A percentile compares a stretch with the other conserved stretches of the same genome.
Conservation (phyloP, 2,797 vertebrate species). For the Danio aesculapii region DNA sequence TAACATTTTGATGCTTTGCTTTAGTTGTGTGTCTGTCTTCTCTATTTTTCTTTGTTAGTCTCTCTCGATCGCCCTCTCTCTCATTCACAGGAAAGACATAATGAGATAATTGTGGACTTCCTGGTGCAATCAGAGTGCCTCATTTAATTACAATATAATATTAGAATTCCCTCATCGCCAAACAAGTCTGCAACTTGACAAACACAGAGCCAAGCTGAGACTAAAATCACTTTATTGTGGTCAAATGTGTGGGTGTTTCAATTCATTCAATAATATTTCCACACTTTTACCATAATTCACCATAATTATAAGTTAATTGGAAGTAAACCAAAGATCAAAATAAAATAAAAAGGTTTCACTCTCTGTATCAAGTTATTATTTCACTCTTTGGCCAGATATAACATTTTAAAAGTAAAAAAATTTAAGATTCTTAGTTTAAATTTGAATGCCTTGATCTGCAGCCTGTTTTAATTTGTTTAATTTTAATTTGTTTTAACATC, state of each 20-base stretch:
- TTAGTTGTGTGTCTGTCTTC: constrained; percentile 2
- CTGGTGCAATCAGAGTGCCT: constrained; percentile 3
- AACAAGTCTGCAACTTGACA: constrained; percentile 64
- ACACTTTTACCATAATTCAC: not conserved
- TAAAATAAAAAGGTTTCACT: too few species aligned
- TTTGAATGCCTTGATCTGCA: not conserved
- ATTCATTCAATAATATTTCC: not conserved
- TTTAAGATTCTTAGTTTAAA: not conserved
- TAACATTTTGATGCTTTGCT: constrained; percentile 29
- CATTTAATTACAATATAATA: constrained; percentile 20
- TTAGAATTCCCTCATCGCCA: constrained; percentile 24
- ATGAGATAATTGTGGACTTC: constrained; percentile 23
- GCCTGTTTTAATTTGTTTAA: not conserved
- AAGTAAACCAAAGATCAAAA: not conserved
- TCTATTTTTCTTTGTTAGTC: constrained; percentile 7
- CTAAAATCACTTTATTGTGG: not conserved
- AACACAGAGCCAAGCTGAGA: not conserved
- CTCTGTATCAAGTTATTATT: not conserved
- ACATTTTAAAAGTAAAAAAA: not conserved
- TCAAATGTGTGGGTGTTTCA: not conserved
- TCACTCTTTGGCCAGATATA: not conserved
- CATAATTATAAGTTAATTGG: not conserved
- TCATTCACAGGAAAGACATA: constrained; percentile 22
- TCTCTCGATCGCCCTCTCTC: not conserved
- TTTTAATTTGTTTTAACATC: not conserved